phyloP scores from a whole-genome alignment of 2,797 vertebrate genomes.

The Valencia hispanica region DNA sequence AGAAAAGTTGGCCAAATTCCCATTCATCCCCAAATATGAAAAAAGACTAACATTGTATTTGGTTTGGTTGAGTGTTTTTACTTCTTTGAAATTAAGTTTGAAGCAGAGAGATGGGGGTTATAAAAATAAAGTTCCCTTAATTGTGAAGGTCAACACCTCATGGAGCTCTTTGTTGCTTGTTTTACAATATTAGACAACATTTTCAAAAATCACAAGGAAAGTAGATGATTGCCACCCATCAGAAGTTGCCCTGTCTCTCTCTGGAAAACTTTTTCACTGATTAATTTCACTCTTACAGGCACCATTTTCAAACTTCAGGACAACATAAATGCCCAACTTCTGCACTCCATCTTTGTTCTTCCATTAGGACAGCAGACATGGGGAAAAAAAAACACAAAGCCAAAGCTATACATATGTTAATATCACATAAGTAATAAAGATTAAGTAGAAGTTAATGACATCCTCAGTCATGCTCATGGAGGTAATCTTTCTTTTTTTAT shows the following conservation, averaged over 20 bases:
- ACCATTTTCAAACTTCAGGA: neutral
- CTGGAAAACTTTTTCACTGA: neutral
- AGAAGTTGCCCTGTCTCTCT: neutral
- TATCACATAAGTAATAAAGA: slow-evolving; percentile 96
- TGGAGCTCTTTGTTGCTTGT: neutral
- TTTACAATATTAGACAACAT: neutral
- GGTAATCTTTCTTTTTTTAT: slow-evolving; percentile 99
- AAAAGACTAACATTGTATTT: neutral
- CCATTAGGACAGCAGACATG: slow-evolving; percentile 4
- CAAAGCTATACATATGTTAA: slow-evolving; percentile 95
- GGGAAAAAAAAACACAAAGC: slow-evolving; percentile 77
- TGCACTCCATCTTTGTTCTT: neutral
- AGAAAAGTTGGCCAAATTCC: neutral
- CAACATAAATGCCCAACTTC: neutral
- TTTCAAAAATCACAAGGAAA: neutral
- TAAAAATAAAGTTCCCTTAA: neutral
- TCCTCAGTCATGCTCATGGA: slow-evolving; percentile 95
- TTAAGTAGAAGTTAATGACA: slow-evolving; percentile 98
- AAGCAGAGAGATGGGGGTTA: neutral
- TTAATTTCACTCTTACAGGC: neutral
- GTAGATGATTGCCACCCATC: neutral
- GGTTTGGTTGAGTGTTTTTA: neutral
- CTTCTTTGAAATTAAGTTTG: neutral
- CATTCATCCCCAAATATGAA: neutral
- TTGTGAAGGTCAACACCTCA: neutral